Base-by-base conservation (phyloP, 2,113 vertebrate species). In the Charina bottae region DNA sequence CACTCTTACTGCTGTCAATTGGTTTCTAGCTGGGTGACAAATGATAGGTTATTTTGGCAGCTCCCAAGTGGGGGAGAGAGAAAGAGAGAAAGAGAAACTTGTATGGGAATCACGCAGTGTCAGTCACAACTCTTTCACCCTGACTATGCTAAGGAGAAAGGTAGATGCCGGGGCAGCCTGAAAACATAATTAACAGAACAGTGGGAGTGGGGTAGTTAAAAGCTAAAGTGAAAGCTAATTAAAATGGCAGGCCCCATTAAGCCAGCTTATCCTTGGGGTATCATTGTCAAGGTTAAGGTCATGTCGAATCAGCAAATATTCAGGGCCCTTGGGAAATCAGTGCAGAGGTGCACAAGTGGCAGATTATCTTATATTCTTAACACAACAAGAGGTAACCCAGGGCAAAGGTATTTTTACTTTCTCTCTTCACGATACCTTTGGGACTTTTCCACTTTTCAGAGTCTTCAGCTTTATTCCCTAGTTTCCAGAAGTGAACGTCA, bases 101-200 rank as follows among this genome's bases (percentile, higher is more conserved):
- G 58, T 49, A 56, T 28, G 23, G 33, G 88, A 88, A 89, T 89
- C 84, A 56, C 37, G 24, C 78, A 10, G 24, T 91, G 53, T 56
- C 87, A 13, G 37, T 46, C 60, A 83, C n/a, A 89, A 64, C 86
- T 85, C 85, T 88, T 93, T 89, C 78, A 33, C 72, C 59, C 72
- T 64, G 4, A 49, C 84, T 37, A 85, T 42, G 49, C 49, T 62
- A 24, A 19, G 59, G 68, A 88, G 59, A 83, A 72, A 59, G 37
- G 28, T 72, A 93, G 78, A 13, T 54, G 83, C 90, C 88, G 83
- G 28, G 88, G 90, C 86, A 85, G 86, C 87, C 58, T 90, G 68
- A 85, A 94, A 92, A 88, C 21, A 55, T 42, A 91, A 92, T 92
- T 64, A 94, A 90, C 91, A 92, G 85, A 60, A 59, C 26, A 85